A percentile compares a stretch with the other conserved stretches of the same genome.
phyloP scores from a whole-genome alignment of 1,140 invertebrate genomes.

The Cyclargus thomasi region DNA sequence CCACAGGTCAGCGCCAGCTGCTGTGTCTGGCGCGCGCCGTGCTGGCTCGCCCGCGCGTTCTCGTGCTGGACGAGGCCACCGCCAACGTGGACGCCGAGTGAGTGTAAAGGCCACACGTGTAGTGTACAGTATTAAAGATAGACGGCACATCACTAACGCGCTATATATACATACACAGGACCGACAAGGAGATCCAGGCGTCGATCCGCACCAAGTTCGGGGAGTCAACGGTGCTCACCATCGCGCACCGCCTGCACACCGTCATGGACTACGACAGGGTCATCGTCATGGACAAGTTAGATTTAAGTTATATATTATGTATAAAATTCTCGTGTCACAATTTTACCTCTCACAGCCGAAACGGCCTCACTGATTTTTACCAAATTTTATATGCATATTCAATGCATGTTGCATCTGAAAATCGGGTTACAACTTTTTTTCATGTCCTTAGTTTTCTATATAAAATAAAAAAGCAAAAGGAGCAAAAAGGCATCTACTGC shows the following conservation, averaged over 20 bases:
- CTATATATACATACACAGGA: conserved; percentile 70
- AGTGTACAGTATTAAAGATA: no score
- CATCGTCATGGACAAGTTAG: conserved; percentile 81
- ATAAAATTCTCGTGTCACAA: no score
- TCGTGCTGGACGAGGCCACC: conserved; percentile 91
- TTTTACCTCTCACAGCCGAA: no score
- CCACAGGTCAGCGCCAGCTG: conserved; percentile 85
- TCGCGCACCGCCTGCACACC: conserved; percentile 87
- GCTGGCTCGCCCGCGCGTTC: conserved; percentile 81
- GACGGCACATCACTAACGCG: background rate
- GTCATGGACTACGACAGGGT: conserved; percentile 87
- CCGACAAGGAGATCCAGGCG: conserved; percentile 80
- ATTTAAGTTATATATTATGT: no score
- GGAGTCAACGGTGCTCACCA: conserved; percentile 86
- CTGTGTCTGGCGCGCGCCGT: conserved; percentile 87
- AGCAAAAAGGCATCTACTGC: no score
- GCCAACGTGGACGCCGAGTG: conserved; percentile 87
- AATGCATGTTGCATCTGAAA: no score
- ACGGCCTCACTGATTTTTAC: no score
- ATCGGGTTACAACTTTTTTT: no score
- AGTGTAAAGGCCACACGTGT: no score
- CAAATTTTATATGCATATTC: no score
- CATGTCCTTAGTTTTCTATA: no score
- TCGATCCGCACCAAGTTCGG: conserved; percentile 82
- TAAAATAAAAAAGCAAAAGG: no score